These are phyloP conservation scores for Caenorhabditis remanei DNA, from an alignment of 1,140 invertebrate species.

Conservation along the genomic window DNA sequence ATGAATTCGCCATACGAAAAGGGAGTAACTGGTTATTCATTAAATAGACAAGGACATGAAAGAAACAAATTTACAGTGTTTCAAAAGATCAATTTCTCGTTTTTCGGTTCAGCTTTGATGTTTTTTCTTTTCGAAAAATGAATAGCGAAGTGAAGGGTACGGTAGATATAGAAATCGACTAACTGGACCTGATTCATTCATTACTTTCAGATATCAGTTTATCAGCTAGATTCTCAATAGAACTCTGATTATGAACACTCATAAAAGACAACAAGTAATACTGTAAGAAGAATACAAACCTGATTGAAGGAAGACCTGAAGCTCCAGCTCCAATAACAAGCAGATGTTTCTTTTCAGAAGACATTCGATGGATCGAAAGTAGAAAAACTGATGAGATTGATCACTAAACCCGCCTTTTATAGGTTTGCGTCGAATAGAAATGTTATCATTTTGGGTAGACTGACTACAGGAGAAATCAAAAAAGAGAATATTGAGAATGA, in stretches of 20 bases:
- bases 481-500: background rate
- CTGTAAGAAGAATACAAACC: background rate
- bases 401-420: background rate
- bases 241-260: no score
- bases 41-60: background rate
- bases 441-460: slow-evolving; percentile 16
- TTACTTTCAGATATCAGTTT: no score
- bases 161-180: no score
- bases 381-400: background rate
- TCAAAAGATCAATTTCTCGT: background rate
- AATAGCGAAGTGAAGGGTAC: no score
- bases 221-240: no score
- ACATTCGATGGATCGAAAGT: background rate
- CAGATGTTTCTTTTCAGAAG: background rate
- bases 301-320: slow-evolving; percentile 24
- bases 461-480: background rate
- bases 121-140: no score
- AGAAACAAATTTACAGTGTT: background rate
- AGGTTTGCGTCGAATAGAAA: background rate
- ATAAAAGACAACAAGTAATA: no score
- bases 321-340: slow-evolving; percentile 20
- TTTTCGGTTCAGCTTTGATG: no score
- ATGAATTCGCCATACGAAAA: background rate
- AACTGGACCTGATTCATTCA: no score
- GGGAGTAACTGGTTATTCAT: background rate